Base-by-base conservation (phyloP, 2,113 vertebrate species). In the Sander vitreus region DNA sequence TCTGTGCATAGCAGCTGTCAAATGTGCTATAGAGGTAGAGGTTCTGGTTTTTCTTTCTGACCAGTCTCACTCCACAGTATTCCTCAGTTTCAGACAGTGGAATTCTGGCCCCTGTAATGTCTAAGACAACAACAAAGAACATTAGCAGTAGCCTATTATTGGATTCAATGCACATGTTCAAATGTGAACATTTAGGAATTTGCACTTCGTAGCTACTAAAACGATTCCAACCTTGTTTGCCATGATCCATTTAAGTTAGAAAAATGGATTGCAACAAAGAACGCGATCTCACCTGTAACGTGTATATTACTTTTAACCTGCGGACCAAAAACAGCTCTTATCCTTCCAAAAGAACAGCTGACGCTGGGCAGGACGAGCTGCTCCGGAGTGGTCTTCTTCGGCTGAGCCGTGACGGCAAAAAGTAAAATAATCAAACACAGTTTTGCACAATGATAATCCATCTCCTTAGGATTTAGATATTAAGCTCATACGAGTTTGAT, bases 1-100 rank as follows among this genome's bases (percentile, higher is more conserved):
- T 59, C 6, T 54, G 78, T 25, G 81, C 72, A n/a, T 90, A 94
- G 80, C 93, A 95, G 86, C 94, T 83, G 83, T 93, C 88, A 78
- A 91, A 92, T 84, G 57, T 87, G 85, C 93, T 94, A 83, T 66
- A 58, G 81, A 94, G 78, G 0, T 71, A 62, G 25, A 93, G 66
- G 13, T 48, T 81, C 1, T 74, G 81, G 60, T 91, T 88, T 12
- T 84, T 80, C 19, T 70, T 62, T 69, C 43, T 63, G 25, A 21
- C 47, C 73, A 81, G 30, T 57, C 39, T 90, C 62, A 92, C 88
- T 2, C 94, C 93, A 77, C 94, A 95, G 45, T 67, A 25, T 14
- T 4, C 76, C 8, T 83, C 87, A 30, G 66, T 45, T 9, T 76
- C 21, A 68, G 23, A 33, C 68, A 93, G 88, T 2, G 73, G 68